Evolutionary conservation across 2,113 vertebrate genomes (phyloP).

Genomic region (Euleptes europaea): DNA sequence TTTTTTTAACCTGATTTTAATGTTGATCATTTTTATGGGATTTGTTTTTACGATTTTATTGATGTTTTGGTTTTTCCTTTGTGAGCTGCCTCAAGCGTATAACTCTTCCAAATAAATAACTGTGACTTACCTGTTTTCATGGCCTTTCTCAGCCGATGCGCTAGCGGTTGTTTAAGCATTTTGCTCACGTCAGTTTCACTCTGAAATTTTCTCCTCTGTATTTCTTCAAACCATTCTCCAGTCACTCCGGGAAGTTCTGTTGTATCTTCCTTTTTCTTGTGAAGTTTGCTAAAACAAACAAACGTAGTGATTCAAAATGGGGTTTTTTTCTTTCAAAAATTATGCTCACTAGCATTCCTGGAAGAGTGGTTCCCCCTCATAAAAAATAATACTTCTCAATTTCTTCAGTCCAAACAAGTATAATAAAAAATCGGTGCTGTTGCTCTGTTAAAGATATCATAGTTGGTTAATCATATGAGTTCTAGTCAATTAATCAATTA

Average conservation of each 20-base stretch:
- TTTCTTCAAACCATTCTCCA: constrained; percentile 85
- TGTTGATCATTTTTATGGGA: neutral
- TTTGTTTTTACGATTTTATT: too few species aligned
- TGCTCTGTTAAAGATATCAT: too few species aligned
- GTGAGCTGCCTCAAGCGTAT: too few species aligned
- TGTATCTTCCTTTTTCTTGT: constrained; percentile 71
- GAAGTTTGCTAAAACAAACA: constrained; percentile 73
- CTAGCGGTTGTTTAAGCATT: constrained; percentile 74
- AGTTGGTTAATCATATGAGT: too few species aligned
- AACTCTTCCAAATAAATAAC: neutral
- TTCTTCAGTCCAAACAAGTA: neutral
- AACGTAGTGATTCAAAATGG: neutral
- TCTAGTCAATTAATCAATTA: too few species aligned
- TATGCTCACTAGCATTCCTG: neutral
- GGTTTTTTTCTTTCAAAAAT: neutral
- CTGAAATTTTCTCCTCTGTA: constrained; percentile 80
- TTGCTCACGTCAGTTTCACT: constrained; percentile 73
- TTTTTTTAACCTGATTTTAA: neutral
- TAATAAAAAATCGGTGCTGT: neutral
- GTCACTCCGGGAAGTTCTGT: constrained; percentile 74
- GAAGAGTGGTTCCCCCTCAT: neutral
- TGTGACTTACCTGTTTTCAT: constrained; percentile 69
- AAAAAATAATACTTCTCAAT: neutral
- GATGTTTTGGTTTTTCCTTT: too few species aligned
- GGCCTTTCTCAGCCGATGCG: constrained; percentile 67